These are phyloP conservation scores for Diploptera punctata DNA, from an alignment of 2,888 invertebrate genomes.

Conservation along the genomic window DNA sequence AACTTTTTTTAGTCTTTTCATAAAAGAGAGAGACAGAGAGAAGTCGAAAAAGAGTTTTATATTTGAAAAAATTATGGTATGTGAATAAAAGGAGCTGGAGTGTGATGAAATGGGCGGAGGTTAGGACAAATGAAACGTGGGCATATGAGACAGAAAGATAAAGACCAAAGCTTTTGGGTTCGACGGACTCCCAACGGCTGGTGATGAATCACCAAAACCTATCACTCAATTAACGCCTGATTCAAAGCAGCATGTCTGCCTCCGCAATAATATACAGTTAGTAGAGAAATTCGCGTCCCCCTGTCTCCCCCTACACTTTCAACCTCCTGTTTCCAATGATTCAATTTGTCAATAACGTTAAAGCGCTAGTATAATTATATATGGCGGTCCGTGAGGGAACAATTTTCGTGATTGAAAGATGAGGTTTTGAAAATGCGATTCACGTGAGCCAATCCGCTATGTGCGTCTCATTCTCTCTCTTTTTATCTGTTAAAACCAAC, in stretches of 20 bases:
- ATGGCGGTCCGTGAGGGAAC: background rate
- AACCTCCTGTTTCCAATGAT: background rate
- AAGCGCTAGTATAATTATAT: background rate
- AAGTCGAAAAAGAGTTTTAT: slow-evolving; percentile 16
- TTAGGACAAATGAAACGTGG: background rate
- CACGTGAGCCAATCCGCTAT: no score
- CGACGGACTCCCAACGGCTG: slow-evolving; percentile 41
- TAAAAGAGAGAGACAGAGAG: background rate
- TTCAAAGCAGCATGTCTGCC: slow-evolving; percentile 26
- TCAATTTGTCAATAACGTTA: slow-evolving; percentile 10
- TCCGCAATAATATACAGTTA: background rate
- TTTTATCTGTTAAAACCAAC: no score
- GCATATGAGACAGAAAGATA: background rate
- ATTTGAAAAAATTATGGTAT: slow-evolving; percentile 1
- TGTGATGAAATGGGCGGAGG: background rate
- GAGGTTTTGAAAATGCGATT: background rate
- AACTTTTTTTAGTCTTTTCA: slow-evolving; percentile 8
- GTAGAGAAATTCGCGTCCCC: background rate
- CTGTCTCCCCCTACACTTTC: background rate
- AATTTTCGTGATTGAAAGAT: background rate
- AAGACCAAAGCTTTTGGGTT: slow-evolving; percentile 7
- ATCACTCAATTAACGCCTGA: slow-evolving; percentile 39
- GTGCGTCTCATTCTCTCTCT: no score
- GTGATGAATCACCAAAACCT: slow-evolving; percentile 37
- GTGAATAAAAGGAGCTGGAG: background rate